Evolutionary conservation across 53 echinoderm and acorn worm species (phyloP).

Genomic region (Arbacia lixula): DNA sequence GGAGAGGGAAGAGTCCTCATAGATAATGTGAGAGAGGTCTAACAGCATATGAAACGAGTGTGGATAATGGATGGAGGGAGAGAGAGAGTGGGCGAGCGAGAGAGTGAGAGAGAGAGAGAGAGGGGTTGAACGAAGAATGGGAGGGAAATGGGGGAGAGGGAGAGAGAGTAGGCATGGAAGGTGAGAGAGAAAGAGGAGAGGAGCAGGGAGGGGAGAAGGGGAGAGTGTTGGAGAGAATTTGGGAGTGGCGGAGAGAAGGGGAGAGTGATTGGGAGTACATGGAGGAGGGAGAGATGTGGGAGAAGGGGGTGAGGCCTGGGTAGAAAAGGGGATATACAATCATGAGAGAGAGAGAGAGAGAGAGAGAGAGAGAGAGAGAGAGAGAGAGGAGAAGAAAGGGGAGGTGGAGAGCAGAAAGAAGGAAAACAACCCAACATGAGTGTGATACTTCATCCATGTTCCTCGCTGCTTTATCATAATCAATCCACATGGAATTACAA

Average conservation of each 20-base stretch:
- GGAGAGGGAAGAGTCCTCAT: not conserved
- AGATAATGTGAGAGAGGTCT: not conserved
- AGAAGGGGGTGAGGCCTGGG: not conserved
- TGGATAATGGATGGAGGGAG: not conserved
- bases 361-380: not conserved
- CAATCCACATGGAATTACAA: no score
- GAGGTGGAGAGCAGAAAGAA: not conserved
- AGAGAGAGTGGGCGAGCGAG: not conserved
- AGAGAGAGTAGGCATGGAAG: not conserved
- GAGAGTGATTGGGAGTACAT: not conserved
- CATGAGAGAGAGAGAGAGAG: not conserved
- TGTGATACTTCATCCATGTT: no score
- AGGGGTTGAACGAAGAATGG: not conserved
- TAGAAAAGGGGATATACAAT: not conserved
- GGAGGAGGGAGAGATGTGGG: not conserved
- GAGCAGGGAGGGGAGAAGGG: not conserved
- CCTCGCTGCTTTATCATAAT: no score
- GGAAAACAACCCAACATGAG: no score
- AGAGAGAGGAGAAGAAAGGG: not conserved
- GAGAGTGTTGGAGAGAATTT: not conserved
- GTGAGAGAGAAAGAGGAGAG: not conserved
- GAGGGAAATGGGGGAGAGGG: not conserved
- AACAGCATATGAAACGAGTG: not conserved
- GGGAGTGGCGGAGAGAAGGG: not conserved
- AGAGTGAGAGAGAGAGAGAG: not conserved